Base-by-base conservation (phyloP, 2,888 invertebrate species). In the Tinea semifulvella region DNA sequence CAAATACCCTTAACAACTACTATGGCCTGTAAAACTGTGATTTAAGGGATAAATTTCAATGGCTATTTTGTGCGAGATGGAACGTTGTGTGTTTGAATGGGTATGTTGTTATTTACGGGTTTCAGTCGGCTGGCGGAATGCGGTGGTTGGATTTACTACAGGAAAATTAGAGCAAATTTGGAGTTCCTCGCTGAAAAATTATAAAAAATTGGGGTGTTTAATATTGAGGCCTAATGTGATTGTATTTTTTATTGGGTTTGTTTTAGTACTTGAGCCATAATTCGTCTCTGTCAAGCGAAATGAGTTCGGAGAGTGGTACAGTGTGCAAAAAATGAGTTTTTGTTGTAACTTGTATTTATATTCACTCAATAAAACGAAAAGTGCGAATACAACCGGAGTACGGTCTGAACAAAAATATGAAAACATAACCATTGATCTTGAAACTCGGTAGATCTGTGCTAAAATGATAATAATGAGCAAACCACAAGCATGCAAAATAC, bases 131-230 rank as follows among this genome's bases (percentile, higher is more conserved):
- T 40, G 22, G 4, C 13, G 22, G 40, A 38, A 40, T 40, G 40
- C 40, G 40, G 40, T 40, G 14, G 40, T 22, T 38, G 40, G 40
- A 40, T 40, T 40, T 40, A 40, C 40, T 40, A 22, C 40, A 40
- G 22, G 40, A 40, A 40, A 40, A 40, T 40, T 40, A 22, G 40
- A 40, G 40, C 20, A 22, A 40, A 40, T 40, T 40, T 22, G 10
- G 22, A 17, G 22, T 13, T 22, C 40, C 22, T 40, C 13, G 13
- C 11, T 17, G 20, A 22, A 22, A 40, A 40, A 40, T 40, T 36
- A 36, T 36, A 18, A 36, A 36, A 16, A 36, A 36, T 31, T 31
- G 31, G 31, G 31, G 31, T 31, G 31, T 31, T 31, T 31, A 31
- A 31, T 31, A 31, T 31, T 31, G 31, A 31, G 31, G 6, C 31